A percentile compares a stretch with the other conserved stretches of the same genome.
Evolutionary conservation across 1,140 invertebrate species (phyloP).

Genomic region (Lycorma delicatula): DNA sequence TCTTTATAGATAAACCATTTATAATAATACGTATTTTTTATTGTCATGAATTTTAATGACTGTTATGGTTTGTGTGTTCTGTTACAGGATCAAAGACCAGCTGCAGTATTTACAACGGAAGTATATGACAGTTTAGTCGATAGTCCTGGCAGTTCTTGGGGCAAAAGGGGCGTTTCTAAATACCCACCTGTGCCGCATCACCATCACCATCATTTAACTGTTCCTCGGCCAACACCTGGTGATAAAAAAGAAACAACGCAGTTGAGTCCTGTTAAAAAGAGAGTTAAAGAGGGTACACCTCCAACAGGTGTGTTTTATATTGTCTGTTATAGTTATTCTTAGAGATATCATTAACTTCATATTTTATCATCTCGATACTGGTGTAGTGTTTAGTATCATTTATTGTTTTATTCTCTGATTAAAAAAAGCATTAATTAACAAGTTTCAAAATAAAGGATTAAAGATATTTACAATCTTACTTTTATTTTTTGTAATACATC

Average conservation of each 20-base stretch:
- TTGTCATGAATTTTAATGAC: background rate
- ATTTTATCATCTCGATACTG: no score
- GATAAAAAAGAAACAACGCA: slow-evolving; percentile 86
- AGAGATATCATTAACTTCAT: no score
- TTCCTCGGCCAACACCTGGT: slow-evolving; percentile 31
- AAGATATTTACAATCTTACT: no score
- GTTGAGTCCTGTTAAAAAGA: slow-evolving; percentile 91
- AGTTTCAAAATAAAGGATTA: no score
- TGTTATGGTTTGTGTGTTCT: slow-evolving; percentile 18
- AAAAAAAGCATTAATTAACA: no score
- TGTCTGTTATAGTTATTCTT: no score
- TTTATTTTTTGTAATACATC: no score
- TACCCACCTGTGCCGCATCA: slow-evolving; percentile 25
- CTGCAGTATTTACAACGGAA: slow-evolving; percentile 33
- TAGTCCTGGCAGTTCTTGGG: slow-evolving; percentile 25
- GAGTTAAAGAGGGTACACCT: slow-evolving; percentile 94
- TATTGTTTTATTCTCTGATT: no score
- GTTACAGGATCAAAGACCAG: slow-evolving; percentile 47
- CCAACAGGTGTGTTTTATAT: no score
- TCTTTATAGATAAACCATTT: no score
- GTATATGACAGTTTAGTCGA: slow-evolving; percentile 32
- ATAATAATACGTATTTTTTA: no score
- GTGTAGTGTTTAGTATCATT: no score
- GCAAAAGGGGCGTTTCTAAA: slow-evolving; percentile 19
- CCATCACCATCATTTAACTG: slow-evolving; percentile 34